Evolutionary conservation across 1,140 invertebrate genomes (phyloP).

Genomic region (Hyphantria cunea): DNA sequence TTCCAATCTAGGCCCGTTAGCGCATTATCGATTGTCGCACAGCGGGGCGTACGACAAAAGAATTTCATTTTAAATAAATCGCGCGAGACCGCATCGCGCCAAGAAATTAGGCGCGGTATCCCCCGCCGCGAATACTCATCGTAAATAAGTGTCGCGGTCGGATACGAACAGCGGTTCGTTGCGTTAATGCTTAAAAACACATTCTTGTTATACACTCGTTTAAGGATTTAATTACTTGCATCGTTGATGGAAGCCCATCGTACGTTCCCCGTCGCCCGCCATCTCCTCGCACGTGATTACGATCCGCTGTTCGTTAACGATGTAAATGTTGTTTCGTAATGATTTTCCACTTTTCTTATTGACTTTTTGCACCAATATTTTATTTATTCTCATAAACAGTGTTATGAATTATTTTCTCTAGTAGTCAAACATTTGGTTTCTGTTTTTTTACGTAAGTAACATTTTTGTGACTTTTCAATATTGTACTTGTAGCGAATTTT

Average conservation of each 20-base stretch:
- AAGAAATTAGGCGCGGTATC: conserved; percentile 75
- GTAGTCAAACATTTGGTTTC: no score
- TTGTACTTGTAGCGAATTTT: no score
- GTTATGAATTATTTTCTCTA: no score
- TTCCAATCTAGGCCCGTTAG: conserved; percentile 61
- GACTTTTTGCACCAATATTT: conserved; percentile 50
- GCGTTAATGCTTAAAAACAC: conserved; percentile 55
- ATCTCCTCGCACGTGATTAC: conserved; percentile 55
- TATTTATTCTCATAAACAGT: no score
- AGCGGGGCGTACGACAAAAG: conserved; percentile 70
- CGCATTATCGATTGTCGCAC: conserved; percentile 67
- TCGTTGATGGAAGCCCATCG: conserved; percentile 50
- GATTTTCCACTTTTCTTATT: conserved; percentile 64
- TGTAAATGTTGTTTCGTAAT: conserved; percentile 59
- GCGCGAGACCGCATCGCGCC: conserved; percentile 71
- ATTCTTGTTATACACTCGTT: conserved; percentile 75
- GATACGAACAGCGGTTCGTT: conserved; percentile 43
- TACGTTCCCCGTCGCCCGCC: conserved; percentile 36
- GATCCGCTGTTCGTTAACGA: conserved; percentile 69
- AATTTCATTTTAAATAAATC: conserved; percentile 76
- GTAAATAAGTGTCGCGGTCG: conserved; percentile 71
- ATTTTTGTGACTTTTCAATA: no score
- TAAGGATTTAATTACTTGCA: conserved; percentile 76
- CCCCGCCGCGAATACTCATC: conserved; percentile 74
- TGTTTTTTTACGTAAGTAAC: no score